phyloP scores from a whole-genome alignment of 2,797 vertebrate genomes.

The Xiphorhynchus erythropygius region DNA sequence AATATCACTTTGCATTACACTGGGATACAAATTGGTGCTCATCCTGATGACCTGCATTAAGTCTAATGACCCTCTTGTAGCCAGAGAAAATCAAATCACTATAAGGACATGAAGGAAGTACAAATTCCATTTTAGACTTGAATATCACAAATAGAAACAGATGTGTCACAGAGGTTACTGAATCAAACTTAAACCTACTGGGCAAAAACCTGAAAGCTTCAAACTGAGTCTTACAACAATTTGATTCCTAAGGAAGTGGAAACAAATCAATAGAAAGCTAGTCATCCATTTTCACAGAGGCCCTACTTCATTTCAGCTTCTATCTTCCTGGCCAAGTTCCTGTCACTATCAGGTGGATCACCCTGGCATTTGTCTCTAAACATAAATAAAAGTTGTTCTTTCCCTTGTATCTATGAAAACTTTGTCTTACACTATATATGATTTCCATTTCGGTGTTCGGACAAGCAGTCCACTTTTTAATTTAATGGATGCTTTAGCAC shows the following conservation, averaged over 20 bases:
- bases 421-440: not conserved
- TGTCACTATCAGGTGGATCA: not conserved
- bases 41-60: not conserved
- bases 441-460: not conserved
- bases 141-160: constrained; percentile 31
- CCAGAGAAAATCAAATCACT: constrained; percentile 37
- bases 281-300: constrained; percentile 31
- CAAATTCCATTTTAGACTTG: not conserved
- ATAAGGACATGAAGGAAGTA: not conserved
- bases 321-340: constrained; percentile 8
- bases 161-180: not conserved
- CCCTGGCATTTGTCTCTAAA: not conserved
- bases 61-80: not conserved
- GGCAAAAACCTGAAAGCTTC: constrained; percentile 7
- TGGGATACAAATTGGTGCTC: not conserved
- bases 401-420: not conserved
- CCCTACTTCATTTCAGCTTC: not conserved
- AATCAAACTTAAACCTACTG: not conserved
- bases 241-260: constrained; percentile 33
- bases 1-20: not conserved
- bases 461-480: not conserved
- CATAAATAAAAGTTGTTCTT: constrained; percentile 1
- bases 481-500: not conserved
- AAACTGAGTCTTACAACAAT: not conserved
- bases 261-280: constrained; percentile 50